Conservation (phyloP, 2,888 invertebrate genomes). For the Brachylomia viminalis region DNA sequence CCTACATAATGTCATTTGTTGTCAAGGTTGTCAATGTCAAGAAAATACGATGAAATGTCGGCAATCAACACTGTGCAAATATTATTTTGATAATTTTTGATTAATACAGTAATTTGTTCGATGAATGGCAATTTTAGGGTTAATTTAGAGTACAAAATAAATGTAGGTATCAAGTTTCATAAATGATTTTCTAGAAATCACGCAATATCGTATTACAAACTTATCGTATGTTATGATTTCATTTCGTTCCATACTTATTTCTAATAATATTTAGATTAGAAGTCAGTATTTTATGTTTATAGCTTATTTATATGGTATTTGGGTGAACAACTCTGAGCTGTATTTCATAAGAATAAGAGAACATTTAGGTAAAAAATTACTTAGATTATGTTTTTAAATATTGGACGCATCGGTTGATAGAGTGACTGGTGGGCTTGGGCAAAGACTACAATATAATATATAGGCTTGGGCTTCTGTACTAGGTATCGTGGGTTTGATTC, state of each 20-base stretch:
- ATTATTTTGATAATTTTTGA: neutral
- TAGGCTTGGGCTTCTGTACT: neutral
- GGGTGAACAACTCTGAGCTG: neutral
- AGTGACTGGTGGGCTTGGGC: too few relatives aligned
- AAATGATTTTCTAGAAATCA: slow-evolving; percentile 4
- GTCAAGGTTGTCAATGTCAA: slow-evolving; percentile 24
- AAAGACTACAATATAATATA: too few relatives aligned
- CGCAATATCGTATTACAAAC: slow-evolving; percentile 8
- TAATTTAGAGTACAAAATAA: slow-evolving; percentile 3
- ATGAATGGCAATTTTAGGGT: neutral
- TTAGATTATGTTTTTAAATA: neutral
- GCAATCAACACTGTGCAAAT: too few relatives aligned
- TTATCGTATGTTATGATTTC: slow-evolving; percentile 32
- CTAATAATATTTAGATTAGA: slow-evolving; percentile 14
- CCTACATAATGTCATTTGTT: too few relatives aligned
- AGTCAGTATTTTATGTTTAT: neutral
- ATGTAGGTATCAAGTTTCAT: slow-evolving; percentile 28
- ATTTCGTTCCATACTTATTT: slow-evolving; percentile 13
- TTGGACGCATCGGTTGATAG: neutral
- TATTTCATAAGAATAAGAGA: neutral
- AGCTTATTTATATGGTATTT: neutral
- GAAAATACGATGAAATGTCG: slow-evolving; percentile 7
- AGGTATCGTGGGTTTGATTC: neutral
- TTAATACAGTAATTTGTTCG: neutral
- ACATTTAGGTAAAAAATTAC: neutral